Evolutionary conservation across 2,113 vertebrate genomes (phyloP).

Genomic region (Rattus rattus): DNA sequence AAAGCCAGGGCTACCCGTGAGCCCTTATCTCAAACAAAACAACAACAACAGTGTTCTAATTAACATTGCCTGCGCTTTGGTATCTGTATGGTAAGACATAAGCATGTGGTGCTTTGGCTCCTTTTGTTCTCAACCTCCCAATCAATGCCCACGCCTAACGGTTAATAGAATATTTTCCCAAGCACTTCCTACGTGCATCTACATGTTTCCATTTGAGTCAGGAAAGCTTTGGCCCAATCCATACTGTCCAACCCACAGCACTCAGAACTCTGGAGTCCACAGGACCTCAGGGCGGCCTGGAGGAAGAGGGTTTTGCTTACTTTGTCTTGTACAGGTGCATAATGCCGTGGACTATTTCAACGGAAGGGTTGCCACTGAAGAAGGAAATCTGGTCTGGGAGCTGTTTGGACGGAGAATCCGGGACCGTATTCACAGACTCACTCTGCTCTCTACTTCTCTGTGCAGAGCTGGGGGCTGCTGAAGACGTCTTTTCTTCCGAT

Average conservation of each 20-base stretch:
- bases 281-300: constrained; percentile 19
- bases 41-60: neutral
- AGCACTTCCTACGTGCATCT: neutral
- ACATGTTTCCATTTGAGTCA: neutral
- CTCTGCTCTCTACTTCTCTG: constrained; percentile 81
- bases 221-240: neutral
- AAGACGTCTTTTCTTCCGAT: constrained; percentile 76
- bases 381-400: constrained; percentile 98
- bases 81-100: neutral
- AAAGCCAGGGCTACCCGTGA: neutral
- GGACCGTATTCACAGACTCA: constrained; percentile 81
- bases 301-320: constrained; percentile 87
- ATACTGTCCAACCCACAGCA: constrained; percentile 37
- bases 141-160: neutral
- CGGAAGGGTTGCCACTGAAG: constrained; percentile 98
- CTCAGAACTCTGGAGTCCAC: constrained; percentile 22
- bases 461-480: constrained; percentile 75
- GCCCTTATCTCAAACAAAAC: neutral
- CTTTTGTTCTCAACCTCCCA: constrained; percentile 32
- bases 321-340: constrained; percentile 99
- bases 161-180: constrained; percentile 1
- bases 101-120: neutral
- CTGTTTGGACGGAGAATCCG: constrained; percentile 95
- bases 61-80: neutral
- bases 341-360: constrained; percentile 98